A percentile compares a stretch with the other conserved stretches of the same genome.
phyloP scores from a whole-genome alignment of 2,888 invertebrate species.

The Crocallis elinguaria region DNA sequence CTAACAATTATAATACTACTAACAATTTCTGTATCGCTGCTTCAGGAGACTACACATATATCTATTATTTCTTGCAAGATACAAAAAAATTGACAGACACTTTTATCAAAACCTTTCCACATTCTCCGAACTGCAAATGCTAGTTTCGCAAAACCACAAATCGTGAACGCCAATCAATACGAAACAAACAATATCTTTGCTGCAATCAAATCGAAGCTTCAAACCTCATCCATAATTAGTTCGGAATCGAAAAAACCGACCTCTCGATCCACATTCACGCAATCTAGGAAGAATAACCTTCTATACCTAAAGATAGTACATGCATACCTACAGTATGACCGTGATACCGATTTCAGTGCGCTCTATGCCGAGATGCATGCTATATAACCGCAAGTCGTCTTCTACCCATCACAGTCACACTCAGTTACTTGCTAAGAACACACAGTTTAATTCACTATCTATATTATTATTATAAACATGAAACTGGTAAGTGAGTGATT shows the following conservation, averaged over 20 bases:
- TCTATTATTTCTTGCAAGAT: too few relatives aligned
- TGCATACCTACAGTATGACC: conserved; percentile 54
- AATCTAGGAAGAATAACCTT: conserved; percentile 60
- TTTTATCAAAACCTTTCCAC: background rate
- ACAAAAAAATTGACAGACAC: too few relatives aligned
- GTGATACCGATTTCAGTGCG: conserved; percentile 74
- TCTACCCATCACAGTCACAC: conserved; percentile 68
- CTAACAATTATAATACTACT: too few relatives aligned
- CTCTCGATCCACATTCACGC: conserved; percentile 52
- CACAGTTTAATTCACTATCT: conserved; percentile 47
- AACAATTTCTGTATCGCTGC: too few relatives aligned
- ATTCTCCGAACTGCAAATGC: background rate
- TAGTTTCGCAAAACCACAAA: conserved; percentile 5
- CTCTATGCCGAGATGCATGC: conserved; percentile 46
- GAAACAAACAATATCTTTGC: background rate
- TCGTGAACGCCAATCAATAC: conserved; percentile 16
- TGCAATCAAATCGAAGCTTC: background rate
- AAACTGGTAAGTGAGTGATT: conserved; percentile 70
- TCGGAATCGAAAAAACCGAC: conserved; percentile 33
- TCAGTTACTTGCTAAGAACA: conserved; percentile 53
- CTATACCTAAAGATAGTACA: conserved; percentile 29
- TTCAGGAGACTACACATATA: too few relatives aligned
- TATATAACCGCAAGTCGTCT: conserved; percentile 68
- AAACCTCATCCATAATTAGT: conserved; percentile 15
- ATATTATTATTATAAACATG: conserved; percentile 54